Evolutionary conservation across 1,140 invertebrate species (phyloP).

Genomic region (Drosophila auraria): DNA sequence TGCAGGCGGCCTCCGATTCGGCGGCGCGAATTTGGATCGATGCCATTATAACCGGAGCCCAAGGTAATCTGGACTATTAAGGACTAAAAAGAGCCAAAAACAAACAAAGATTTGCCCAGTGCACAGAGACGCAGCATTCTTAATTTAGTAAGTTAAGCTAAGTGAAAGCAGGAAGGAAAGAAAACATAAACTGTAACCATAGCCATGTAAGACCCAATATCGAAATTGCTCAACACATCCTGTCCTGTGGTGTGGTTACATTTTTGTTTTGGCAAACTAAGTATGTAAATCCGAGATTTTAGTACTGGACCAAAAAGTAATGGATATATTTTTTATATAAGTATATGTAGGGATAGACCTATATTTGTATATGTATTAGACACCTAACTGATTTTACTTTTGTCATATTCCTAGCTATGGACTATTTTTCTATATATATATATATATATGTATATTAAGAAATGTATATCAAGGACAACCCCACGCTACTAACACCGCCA

Average conservation of each 20-base stretch:
- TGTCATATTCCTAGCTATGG: conserved; percentile 50
- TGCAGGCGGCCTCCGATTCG: conserved; percentile 97
- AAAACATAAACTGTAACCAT: conserved; percentile 39
- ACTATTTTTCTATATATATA: conserved; percentile 61
- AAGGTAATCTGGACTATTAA: conserved; percentile 84
- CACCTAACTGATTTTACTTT: conserved; percentile 64
- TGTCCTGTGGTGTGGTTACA: conserved; percentile 3
- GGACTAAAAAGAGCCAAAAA: neutral
- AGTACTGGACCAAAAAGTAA: conserved; percentile 81
- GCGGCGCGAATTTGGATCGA: conserved; percentile 99
- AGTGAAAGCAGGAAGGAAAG: conserved; percentile 27
- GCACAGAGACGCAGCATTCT: conserved; percentile 32
- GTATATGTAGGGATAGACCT: neutral
- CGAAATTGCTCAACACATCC: conserved; percentile 33
- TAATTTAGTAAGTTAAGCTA: conserved; percentile 46
- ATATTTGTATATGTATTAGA: conserved; percentile 23
- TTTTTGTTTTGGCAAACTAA: conserved; percentile 68
- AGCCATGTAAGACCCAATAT: conserved; percentile 45
- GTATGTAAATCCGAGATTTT: conserved; percentile 81
- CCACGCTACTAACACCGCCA: conserved; percentile 57
- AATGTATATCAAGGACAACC: conserved; percentile 42
- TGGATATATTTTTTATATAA: conserved; percentile 71
- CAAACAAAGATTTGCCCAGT: conserved; percentile 22
- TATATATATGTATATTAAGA: conserved; percentile 46
- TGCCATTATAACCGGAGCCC: conserved; percentile 87